A percentile compares a stretch with the other conserved stretches of the same genome.
Conservation (phyloP, 2,113 vertebrate species). For the Sturnira hondurensis region DNA sequence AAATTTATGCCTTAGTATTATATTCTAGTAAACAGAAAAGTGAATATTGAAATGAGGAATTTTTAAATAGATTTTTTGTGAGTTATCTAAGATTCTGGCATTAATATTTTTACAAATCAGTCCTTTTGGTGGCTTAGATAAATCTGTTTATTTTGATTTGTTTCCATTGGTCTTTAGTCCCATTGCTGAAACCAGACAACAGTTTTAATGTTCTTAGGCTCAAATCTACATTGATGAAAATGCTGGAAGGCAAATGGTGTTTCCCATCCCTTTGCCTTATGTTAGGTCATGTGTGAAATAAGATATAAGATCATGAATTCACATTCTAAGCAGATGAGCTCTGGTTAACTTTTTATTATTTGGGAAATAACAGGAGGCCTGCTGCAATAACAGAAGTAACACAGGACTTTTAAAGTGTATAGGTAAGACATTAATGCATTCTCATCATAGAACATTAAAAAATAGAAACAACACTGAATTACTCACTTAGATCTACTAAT, state of each 20-base stretch:
- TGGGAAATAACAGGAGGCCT: not conserved
- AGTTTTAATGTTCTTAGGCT: not conserved
- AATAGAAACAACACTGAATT: not conserved
- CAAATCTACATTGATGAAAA: not conserved
- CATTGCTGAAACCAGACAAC: not conserved
- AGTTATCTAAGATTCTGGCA: not conserved
- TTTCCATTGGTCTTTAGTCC: not conserved
- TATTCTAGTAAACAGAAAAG: not conserved
- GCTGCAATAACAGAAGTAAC: not conserved
- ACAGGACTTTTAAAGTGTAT: not conserved
- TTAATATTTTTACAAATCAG: not conserved
- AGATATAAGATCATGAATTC: not conserved
- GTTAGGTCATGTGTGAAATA: not conserved
- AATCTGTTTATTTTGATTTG: not conserved
- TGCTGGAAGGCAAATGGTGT: not conserved
- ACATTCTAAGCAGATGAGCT: not conserved
- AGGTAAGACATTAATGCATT: not conserved
- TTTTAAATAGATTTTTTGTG: slow-evolving; percentile 14
- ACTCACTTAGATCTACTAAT: not conserved
- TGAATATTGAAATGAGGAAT: not conserved
- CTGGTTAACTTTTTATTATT: not conserved
- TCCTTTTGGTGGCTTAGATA: not conserved
- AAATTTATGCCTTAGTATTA: not conserved
- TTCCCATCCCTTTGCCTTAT: not conserved
- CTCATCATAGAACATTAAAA: not conserved